Base-by-base conservation (phyloP, 2,888 invertebrate species). In the Patella pellucida region DNA sequence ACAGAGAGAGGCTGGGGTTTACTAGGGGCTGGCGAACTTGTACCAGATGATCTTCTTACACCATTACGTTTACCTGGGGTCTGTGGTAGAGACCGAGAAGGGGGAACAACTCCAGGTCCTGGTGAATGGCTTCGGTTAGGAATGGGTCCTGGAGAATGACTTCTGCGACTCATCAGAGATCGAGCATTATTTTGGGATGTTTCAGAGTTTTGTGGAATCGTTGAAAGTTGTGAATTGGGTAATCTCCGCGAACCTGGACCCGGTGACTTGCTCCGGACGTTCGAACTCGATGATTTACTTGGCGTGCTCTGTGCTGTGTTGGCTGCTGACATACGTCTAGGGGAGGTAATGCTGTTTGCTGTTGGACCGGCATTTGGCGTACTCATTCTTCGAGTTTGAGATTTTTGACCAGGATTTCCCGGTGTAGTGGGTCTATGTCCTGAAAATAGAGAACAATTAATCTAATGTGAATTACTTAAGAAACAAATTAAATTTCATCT, bases 81-180 rank as follows among this genome's bases (percentile, higher is more conserved):
- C 14, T 62, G 62, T 19, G 62, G 62, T 62, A 62, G 23, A 11
- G 62, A 23, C 4, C 62, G 4, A 12, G 62, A 62, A 15, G 62
- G 19, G 12, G 62, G 62, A 62, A 62, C 23, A 12, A 14, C 19
- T 62, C 62, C 23, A 23, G 23, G 62, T 23, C 62, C 62, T 23
- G 62, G 62, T 11, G 62, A 62, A 62, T 62, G 62, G 16, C 62
- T 62, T 62, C 62, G 23, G 62, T 19, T 62, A 23, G 62, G 62
- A 41, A 41, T 41, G 41, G 41, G 41, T 23, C 19, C 23, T 23
- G 62, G 62, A 23, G 62, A 62, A 23, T 23, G 62, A 62, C 62
- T 62, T 62, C 62, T 19, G 14, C 62, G 62, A 23, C 19, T 23
- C 19, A 62, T n/a, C 23, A 23, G 62, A 62, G 62, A 62, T 62